Evolutionary conservation across 2,113 vertebrate genomes (phyloP).

Genomic region (Notiomystis cincta): DNA sequence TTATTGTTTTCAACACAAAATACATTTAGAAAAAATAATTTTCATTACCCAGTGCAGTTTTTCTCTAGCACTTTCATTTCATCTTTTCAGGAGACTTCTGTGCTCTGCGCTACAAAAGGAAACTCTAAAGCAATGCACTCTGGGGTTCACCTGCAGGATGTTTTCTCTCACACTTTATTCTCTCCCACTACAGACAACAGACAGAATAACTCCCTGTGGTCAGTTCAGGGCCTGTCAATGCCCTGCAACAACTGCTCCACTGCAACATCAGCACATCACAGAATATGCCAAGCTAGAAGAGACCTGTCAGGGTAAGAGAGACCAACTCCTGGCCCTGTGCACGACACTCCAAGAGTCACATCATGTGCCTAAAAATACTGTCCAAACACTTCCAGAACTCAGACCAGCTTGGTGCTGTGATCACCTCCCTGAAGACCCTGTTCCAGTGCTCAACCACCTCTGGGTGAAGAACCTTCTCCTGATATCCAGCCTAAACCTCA

Average conservation of each 20-base stretch:
- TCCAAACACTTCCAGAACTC: not conserved
- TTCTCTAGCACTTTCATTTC: not conserved
- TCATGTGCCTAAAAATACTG: not conserved
- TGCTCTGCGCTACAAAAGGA: not conserved
- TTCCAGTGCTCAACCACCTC: not conserved
- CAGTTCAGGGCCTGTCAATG: not conserved
- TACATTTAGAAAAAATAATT: not conserved
- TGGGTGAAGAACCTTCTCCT: not conserved
- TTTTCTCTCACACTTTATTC: not conserved
- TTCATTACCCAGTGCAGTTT: not conserved
- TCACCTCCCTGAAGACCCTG: not conserved
- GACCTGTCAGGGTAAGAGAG: not conserved
- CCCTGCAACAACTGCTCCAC: not conserved
- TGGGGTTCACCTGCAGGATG: not conserved
- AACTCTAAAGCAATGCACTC: not conserved
- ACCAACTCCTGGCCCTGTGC: no score
- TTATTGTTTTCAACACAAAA: not conserved
- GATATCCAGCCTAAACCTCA: not conserved
- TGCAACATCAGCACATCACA: not conserved
- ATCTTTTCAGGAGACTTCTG: not conserved
- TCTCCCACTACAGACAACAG: not conserved
- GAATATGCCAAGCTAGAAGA: accelerated
- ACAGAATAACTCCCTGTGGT: not conserved
- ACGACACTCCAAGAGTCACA: not conserved
- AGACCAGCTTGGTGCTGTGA: not conserved